phyloP scores from a whole-genome alignment of 2,113 vertebrate species.

The Acrocephalus kingi region DNA sequence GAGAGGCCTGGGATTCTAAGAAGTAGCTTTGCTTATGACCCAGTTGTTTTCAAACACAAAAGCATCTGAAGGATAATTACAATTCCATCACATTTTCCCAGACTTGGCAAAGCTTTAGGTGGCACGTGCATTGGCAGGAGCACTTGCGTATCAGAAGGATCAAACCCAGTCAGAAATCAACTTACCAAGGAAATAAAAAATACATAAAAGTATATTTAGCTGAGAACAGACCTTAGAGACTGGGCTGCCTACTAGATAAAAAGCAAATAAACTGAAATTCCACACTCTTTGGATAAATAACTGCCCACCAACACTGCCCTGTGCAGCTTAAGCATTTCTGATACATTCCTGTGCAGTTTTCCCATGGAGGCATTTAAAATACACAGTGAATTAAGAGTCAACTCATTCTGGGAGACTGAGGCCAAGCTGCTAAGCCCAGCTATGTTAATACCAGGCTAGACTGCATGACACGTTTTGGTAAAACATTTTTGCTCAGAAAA shows the following conservation, averaged over 20 bases:
- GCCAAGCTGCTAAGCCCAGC: background rate
- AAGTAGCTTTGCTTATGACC: background rate
- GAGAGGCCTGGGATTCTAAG: background rate
- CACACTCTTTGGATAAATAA: background rate
- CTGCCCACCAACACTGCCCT: background rate
- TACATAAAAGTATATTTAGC: background rate
- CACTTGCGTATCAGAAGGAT: background rate
- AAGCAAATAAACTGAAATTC: background rate
- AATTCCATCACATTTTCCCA: background rate
- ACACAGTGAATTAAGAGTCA: background rate
- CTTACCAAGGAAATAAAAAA: background rate
- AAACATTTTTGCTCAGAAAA: background rate
- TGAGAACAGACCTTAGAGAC: background rate
- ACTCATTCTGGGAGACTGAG: background rate
- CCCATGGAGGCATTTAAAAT: background rate
- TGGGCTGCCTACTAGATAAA: background rate
- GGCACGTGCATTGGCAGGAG: background rate
- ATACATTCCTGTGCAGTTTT: background rate
- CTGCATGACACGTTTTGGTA: background rate
- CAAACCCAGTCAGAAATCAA: background rate
- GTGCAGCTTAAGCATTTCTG: background rate
- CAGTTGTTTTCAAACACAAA: background rate
- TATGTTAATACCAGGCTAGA: accelerated
- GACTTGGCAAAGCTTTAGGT: background rate
- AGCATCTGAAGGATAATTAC: background rate